Base-by-base conservation (phyloP, 2,888 invertebrate genomes). In the Drosophila prolongata region DNA sequence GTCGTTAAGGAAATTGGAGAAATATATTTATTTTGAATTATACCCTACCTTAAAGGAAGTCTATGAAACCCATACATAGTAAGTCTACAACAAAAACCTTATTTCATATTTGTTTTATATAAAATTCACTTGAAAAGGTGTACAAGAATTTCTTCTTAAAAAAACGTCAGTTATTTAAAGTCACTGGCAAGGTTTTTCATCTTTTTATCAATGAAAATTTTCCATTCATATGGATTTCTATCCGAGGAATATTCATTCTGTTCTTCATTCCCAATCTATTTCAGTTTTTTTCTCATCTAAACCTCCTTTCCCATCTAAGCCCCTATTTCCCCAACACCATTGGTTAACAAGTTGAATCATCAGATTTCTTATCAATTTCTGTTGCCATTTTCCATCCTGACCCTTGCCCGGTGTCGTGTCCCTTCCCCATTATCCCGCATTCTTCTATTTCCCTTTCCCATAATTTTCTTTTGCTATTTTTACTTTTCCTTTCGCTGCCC, bases 331-430 rank as follows among this genome's bases (percentile, higher is more conserved):
- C 30, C 42, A 9, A 14, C 46, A 14, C 43, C 40, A 14, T 40
- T 35, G 73, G 50, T 4, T 52, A 44, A 62, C 40, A 59, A 58
- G 58, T 42, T 50, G 62, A 50, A 42, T 73, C 74, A 59, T 67
- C 59, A 59, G 68, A 79, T 80, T 75, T 65, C 66, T 61, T 67
- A 83, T 79, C 68, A 62, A 68, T 79, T 62, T 79, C 68, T 68
- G 47, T 54, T 65, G 30, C 65, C 40, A 50, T 34, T 61, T 72
- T 19, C 54, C 62, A 55, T 38, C 35, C 27, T 70, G 70, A 73
- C 70, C 73, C 64, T 52, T 55, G 42, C 19, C 44, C 40, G 35
- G 40, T 56, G 42, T 54, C 69, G 50, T 47, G 53, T 35, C 65
- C 54, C 27, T 54, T 27, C 27, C 46, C 67, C 24, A 66, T 66